Base-by-base conservation (phyloP, 2,797 vertebrate genomes). In the Eleutherodactylus coqui region DNA sequence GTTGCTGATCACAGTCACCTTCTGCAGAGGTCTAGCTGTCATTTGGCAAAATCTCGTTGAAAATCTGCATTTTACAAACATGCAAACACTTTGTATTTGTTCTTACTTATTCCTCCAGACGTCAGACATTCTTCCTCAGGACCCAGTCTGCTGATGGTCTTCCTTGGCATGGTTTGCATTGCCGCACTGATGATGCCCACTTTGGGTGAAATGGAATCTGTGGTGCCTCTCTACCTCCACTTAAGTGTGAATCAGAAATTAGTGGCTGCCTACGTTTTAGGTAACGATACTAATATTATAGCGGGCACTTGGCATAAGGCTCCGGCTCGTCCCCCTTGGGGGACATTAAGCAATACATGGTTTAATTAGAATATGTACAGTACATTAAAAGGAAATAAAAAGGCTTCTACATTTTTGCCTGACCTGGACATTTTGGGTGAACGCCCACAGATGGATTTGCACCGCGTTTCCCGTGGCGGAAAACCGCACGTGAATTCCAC, bases 231-330 rank as follows among this genome's bases (percentile, higher is more conserved):
- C 97, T 99, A 98, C 97, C 98, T 99, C 97, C 98, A 99, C 93
- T 96, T 99, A 97, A 99, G 97, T 96, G 96, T 99, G 95, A 99
- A 99, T 96, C 98, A 99, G 92, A 99, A 99, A 95, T 95, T 99
- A 92, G 98, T 99, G 92, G 98, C 98, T 96, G 98, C 98, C 96
- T 99, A 99, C 88, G 97, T 99, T 93, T 97, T 99, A 90, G 98
- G 98, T 99, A 82, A 94, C 96, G 90, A 8, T 43, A 81, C n/a
- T 34, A 90, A 8, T 43, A 81, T 36, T 34, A 5, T 32, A 3
- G 34, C 55, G 11, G 3, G 19, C n/a, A n/a, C 21, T 6, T 1
- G 24, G 38, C 36, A 67, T 34, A 19, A 36, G 2, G 27, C 27
- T 17, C 17, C 62, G 19, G 34, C 24, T 43, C 27, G 7, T 29